A percentile compares a stretch with the other conserved stretches of the same genome.
Evolutionary conservation across 2,888 invertebrate genomes (phyloP).

Genomic region (Osmoderma eremita): DNA sequence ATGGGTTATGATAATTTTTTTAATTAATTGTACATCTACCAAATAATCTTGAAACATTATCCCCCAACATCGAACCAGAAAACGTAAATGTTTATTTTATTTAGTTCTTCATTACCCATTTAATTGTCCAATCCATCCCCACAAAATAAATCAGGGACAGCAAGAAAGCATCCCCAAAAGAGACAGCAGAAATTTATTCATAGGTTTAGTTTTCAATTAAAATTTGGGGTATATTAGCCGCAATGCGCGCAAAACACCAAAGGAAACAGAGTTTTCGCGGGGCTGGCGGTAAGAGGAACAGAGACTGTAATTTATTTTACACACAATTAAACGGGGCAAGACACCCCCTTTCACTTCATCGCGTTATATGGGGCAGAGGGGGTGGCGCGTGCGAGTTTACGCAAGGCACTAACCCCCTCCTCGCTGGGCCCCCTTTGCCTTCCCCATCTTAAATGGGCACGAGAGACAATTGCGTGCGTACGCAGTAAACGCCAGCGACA

Average conservation of each 20-base stretch:
- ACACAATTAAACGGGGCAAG: slow-evolving; percentile 8
- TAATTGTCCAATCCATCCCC: too few relatives aligned
- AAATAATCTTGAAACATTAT: too few relatives aligned
- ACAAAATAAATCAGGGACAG: too few relatives aligned
- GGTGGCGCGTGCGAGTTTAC: slow-evolving; percentile 11
- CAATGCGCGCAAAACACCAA: neutral
- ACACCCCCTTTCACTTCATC: slow-evolving; percentile 17
- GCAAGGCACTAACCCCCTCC: too few relatives aligned
- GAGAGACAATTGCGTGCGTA: neutral
- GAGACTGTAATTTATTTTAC: slow-evolving; percentile 21
- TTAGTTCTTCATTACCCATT: too few relatives aligned
- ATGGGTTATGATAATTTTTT: too few relatives aligned
- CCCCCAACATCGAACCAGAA: too few relatives aligned
- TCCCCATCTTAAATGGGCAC: neutral
- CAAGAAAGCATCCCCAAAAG: too few relatives aligned
- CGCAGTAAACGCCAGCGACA: neutral
- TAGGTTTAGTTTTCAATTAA: slow-evolving; percentile 16
- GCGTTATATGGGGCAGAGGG: neutral
- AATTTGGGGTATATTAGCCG: slow-evolving; percentile 11
- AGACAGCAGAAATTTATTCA: neutral
- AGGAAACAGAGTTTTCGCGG: neutral
- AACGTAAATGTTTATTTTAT: too few relatives aligned
- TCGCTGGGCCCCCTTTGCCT: neutral
- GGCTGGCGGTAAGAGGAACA: neutral
- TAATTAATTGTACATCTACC: too few relatives aligned